Percentiles rank a stretch among this genome's conserved stretches.
Evolutionary conservation across 2,797 vertebrate species (phyloP).

Genomic region (Xiphorhynchus erythropygius): DNA sequence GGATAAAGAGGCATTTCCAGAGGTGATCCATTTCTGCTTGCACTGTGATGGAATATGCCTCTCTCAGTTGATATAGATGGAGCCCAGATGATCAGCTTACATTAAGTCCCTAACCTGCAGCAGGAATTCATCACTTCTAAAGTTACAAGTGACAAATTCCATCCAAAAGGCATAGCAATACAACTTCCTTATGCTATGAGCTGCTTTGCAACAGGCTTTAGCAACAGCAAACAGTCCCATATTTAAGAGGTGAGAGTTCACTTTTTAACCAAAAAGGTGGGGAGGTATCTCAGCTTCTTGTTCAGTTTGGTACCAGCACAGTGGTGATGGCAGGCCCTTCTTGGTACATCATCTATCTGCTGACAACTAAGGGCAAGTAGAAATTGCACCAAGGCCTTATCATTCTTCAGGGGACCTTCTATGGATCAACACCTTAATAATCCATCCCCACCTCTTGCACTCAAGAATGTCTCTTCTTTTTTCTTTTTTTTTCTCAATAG

Average conservation of each 20-base stretch:
- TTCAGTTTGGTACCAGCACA: not conserved
- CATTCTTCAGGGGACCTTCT: not conserved
- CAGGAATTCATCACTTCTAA: not conserved
- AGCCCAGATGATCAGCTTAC: not conserved
- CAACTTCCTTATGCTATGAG: not conserved
- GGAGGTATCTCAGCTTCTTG: not conserved
- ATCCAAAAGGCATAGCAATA: not conserved
- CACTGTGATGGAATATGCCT: not conserved
- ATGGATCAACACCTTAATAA: not conserved
- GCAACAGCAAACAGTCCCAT: not conserved
- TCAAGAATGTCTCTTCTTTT: not conserved
- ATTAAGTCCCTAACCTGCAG: not conserved
- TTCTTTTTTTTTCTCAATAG: not conserved
- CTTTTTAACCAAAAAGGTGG: not conserved
- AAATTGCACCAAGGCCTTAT: not conserved
- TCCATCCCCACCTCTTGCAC: not conserved
- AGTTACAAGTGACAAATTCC: not conserved
- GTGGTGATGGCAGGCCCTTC: not conserved
- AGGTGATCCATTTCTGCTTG: not conserved
- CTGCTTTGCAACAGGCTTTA: not conserved
- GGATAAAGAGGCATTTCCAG: not conserved
- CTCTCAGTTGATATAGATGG: not conserved
- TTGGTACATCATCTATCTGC: not conserved
- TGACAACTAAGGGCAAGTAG: not conserved
- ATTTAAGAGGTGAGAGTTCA: not conserved